phyloP scores from a whole-genome alignment of 2,797 vertebrate genomes.

The Sebastes itinus region DNA sequence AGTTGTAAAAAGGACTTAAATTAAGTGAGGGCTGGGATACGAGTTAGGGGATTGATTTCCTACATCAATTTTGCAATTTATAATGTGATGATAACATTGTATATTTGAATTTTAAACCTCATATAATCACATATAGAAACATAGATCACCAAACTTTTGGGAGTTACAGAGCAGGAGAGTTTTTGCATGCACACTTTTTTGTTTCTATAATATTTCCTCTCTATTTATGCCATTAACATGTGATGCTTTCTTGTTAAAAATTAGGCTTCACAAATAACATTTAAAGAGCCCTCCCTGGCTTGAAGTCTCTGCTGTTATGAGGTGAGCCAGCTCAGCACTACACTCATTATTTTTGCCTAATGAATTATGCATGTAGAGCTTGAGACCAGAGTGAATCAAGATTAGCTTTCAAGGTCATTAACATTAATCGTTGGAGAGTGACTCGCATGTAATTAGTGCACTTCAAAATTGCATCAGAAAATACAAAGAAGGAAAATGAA shows the following conservation, averaged over 20 bases:
- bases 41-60: neutral
- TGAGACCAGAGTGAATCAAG: constrained; percentile 43
- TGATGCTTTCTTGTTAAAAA: neutral
- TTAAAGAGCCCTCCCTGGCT: neutral
- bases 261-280: neutral
- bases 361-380: constrained; percentile 44
- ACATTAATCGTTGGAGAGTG: constrained; percentile 13
- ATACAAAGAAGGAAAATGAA: neutral
- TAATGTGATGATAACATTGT: neutral
- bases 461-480: neutral
- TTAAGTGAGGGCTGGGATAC: neutral
- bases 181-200: too few relatives aligned
- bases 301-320: neutral
- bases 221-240: neutral
- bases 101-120: neutral
- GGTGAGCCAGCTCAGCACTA: neutral
- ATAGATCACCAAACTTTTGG: neutral
- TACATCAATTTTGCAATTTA: neutral
- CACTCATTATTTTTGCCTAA: constrained; percentile 38
- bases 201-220: too few relatives aligned
- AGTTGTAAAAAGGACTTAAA: neutral
- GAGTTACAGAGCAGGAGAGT: too few relatives aligned
- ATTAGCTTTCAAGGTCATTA: constrained; percentile 38
- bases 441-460: neutral
- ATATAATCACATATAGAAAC: neutral